A percentile compares a stretch with the other conserved stretches of the same genome.
These are phyloP conservation scores for Caenorhabditis wallacei DNA, from an alignment of 2,888 invertebrate species.

Conservation along the genomic window DNA sequence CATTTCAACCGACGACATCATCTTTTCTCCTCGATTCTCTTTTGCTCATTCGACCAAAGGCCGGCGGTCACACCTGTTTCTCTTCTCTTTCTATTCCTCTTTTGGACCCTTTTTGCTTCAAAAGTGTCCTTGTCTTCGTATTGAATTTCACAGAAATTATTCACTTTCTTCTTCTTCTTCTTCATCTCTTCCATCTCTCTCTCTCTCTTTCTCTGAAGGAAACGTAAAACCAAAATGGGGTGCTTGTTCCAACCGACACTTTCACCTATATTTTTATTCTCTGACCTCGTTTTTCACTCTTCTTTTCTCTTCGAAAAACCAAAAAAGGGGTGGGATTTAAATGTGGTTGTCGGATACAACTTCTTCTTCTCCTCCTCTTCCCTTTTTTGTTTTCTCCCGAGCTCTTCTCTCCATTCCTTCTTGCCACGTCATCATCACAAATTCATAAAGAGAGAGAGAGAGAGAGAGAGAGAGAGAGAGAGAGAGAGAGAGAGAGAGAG, in stretches of 20 bases:
- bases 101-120: constrained; percentile 5
- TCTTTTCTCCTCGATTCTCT: constrained; percentile 5
- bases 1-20: constrained; percentile 18
- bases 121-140: constrained; percentile 23
- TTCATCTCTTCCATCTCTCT: constrained; percentile 27
- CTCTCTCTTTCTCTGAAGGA: constrained; percentile 16
- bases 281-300: constrained; percentile 28
- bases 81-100: constrained; percentile 4
- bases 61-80: constrained; percentile 2
- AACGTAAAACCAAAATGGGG: constrained; percentile 27
- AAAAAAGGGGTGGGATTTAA: constrained; percentile 47
- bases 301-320: constrained; percentile 2
- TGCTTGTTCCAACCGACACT: constrained; percentile 6
- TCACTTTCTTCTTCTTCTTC: constrained; percentile 16
- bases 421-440: constrained; percentile 53
- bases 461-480: too few relatives aligned
- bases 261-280: constrained; percentile 42
- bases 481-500: too few relatives aligned
- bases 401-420: background rate
- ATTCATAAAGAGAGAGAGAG: constrained; percentile 41
- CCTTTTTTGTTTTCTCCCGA: background rate
- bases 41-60: constrained; percentile 59
- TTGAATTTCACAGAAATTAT: constrained; percentile 52
- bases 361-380: constrained; percentile 8
- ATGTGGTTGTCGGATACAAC: constrained; percentile 38